Percentiles rank a stretch among this genome's conserved stretches.
Conservation (phyloP, 2,113 vertebrate genomes). For the Oncorhynchus nerka region DNA sequence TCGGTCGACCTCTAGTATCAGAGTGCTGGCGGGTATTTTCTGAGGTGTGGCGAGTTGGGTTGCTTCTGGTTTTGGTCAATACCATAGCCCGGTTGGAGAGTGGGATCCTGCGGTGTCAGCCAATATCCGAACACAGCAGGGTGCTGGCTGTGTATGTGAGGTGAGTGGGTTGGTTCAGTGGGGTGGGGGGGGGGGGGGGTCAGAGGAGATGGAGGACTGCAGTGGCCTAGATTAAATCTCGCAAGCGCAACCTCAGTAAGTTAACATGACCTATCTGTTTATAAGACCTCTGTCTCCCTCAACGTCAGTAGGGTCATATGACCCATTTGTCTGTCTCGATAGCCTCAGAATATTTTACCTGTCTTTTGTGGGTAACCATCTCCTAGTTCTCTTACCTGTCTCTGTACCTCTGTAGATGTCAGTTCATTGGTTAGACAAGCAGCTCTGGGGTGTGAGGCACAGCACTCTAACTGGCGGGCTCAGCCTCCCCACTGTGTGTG, state of each 20-base stretch:
- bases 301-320: background rate
- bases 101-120: too few relatives aligned
- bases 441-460: too few relatives aligned
- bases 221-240: conserved; percentile 59
- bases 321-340: background rate
- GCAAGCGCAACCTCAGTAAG: conserved; percentile 72
- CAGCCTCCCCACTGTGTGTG: too few relatives aligned
- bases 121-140: background rate
- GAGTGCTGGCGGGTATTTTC: background rate
- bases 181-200: conserved; percentile 1
- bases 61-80: too few relatives aligned
- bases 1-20: too few relatives aligned
- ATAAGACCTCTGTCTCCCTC: background rate
- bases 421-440: too few relatives aligned
- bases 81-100: too few relatives aligned
- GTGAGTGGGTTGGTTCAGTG: too few relatives aligned
- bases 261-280: conserved; percentile 12
- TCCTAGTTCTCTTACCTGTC: too few relatives aligned
- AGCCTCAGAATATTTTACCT: background rate
- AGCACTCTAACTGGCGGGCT: too few relatives aligned
- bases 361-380: background rate
- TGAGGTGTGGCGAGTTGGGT: background rate
- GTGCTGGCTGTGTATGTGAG: too few relatives aligned
- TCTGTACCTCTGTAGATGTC: too few relatives aligned
- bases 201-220: conserved; percentile 40